phyloP scores from a whole-genome alignment of 2,797 vertebrate genomes.

The Atherinosoma microstoma region DNA sequence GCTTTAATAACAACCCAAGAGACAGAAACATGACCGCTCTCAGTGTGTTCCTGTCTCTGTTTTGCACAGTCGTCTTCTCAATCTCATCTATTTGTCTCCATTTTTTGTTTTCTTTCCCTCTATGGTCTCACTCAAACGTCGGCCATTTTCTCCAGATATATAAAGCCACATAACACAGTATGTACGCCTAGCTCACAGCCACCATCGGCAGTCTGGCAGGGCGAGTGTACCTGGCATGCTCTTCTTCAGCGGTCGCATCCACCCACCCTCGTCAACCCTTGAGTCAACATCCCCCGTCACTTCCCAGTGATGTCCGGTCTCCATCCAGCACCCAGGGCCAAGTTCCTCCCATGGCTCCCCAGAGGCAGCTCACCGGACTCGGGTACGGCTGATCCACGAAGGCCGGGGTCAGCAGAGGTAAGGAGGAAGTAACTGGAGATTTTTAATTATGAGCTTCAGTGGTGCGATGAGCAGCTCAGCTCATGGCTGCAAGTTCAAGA shows the following conservation, averaged over 20 bases:
- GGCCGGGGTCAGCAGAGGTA: conserved; percentile 70
- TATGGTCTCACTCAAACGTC: conserved; percentile 13
- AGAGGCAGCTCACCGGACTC: conserved; percentile 57
- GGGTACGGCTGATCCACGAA: conserved; percentile 46
- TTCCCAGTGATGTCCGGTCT: conserved; percentile 59
- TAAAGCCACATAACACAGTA: background rate
- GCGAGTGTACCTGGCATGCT: conserved; percentile 50
- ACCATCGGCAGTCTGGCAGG: conserved; percentile 16
- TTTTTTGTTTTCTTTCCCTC: conserved; percentile 13
- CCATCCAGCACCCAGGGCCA: conserved; percentile 54
- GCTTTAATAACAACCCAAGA: conserved; percentile 66
- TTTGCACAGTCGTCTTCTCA: conserved; percentile 23
- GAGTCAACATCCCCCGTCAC: conserved; percentile 69
- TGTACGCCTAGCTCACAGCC: background rate
- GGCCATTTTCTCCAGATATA: conserved; percentile 2
- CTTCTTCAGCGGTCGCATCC: conserved; percentile 43
- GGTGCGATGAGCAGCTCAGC: conserved; percentile 68
- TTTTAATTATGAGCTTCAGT: conserved; percentile 80
- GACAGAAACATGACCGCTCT: conserved; percentile 49
- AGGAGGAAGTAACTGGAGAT: conserved; percentile 74
- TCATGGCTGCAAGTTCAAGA: conserved; percentile 56
- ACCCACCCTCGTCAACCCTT: conserved; percentile 54
- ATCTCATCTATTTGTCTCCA: conserved; percentile 15
- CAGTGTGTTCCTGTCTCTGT: conserved; percentile 35
- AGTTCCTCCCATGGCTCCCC: conserved; percentile 66